These are phyloP conservation scores for Cistogaster globosa DNA, from an alignment of 2,888 invertebrate genomes.

Conservation along the genomic window DNA sequence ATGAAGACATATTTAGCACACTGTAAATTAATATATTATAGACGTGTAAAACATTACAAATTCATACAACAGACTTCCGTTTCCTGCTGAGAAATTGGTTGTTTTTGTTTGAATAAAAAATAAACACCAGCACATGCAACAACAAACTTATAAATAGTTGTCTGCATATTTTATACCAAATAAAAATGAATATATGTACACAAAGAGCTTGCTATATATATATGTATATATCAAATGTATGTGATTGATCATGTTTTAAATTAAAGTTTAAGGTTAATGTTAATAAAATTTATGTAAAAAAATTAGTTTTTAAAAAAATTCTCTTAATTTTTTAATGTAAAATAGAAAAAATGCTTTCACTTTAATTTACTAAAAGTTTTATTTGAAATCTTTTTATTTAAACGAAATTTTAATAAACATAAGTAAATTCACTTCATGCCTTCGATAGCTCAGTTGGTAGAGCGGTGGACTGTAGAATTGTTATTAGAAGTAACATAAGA, in stretches of 20 bases:
- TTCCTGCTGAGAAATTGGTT: conserved; percentile 50
- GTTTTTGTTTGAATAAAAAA: conserved; percentile 20
- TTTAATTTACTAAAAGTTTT: too few relatives aligned
- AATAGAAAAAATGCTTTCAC: too few relatives aligned
- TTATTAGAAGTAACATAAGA: background rate
- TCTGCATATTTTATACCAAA: background rate
- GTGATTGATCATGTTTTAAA: too few relatives aligned
- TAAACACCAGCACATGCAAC: background rate
- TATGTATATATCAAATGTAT: too few relatives aligned
- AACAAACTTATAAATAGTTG: background rate
- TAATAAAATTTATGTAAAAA: too few relatives aligned
- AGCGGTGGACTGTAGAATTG: conserved; percentile 78
- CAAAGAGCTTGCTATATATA: too few relatives aligned
- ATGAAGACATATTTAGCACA: background rate
- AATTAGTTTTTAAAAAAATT: too few relatives aligned
- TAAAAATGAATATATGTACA: too few relatives aligned
- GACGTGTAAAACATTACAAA: conserved; percentile 47
- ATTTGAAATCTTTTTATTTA: too few relatives aligned
- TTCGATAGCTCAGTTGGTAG: conserved; percentile 60
- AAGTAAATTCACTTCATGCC: background rate
- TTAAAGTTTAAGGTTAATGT: too few relatives aligned
- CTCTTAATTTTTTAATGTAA: too few relatives aligned
- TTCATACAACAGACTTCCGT: conserved; percentile 60
- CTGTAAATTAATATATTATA: conserved; percentile 34
- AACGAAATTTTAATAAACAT: too few relatives aligned